Base-by-base conservation (phyloP, 2,113 vertebrate genomes). In the Apteryx mantelli region DNA sequence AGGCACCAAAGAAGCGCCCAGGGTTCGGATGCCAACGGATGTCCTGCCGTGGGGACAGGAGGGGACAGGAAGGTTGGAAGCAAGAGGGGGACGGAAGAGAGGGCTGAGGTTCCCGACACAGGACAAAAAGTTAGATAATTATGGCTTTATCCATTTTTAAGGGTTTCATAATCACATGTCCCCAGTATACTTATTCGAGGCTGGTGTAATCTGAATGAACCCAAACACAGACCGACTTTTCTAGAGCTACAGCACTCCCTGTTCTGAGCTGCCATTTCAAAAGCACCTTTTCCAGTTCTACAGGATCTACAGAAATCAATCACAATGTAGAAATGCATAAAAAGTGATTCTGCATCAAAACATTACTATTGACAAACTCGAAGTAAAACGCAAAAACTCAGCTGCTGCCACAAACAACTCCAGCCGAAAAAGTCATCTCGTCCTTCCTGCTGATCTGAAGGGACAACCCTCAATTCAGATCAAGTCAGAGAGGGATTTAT, bases 401-500 rank as follows among this genome's bases (percentile, higher is more conserved):
- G 48, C 18, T 36, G 82, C 61, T 87, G 77, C 88, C 93, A 96
- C 48, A 17, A 77, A 74, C 58, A 32, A 66, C 68, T 91, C 64
- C 75, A 74, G 5, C 68, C 42, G 56, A 34, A 69, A 88, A 82
- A 53, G 52, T 11, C 11, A 4, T 75, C 77, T 50, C 7, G 0
- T 8, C 78, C 74, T 61, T 9, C 1, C 40, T 60, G 70, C 53
- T 1, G 0, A 82, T 40, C 14, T 5, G 66, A 95, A 61, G 55
- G 76, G 94, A 97, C 91, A 94, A 4, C 4, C 3, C 94, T 93
- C 94, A 50, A 64, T 68, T 91, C 84, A 1, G 46, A 86, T 73
- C 77, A 81, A 1, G 1, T 83, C 95, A 48, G 40, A n/a, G 83
- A 26, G 44, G 21, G 36, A 38, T 38, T 38, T 8, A 13, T 26